Conservation (phyloP, 1,140 invertebrate genomes). For the Riptortus pedestris region DNA sequence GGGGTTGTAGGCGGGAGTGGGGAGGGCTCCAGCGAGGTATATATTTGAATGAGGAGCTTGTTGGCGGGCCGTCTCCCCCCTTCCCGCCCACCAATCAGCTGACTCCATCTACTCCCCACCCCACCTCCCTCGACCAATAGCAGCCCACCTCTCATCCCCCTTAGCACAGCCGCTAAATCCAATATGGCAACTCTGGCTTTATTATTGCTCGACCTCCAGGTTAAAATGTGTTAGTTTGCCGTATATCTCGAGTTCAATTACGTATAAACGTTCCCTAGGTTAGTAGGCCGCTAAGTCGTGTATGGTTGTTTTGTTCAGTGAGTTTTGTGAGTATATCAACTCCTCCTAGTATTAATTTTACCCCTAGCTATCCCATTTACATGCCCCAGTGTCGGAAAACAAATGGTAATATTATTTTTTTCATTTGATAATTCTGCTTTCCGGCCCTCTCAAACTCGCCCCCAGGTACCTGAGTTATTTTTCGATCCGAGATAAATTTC, state of each 20-base stretch:
- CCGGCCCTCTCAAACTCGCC: not conserved
- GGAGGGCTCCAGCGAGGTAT: no score
- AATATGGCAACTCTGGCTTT: constrained; percentile 33
- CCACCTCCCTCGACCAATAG: constrained; percentile 19
- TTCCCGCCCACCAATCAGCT: not conserved
- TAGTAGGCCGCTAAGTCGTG: not conserved
- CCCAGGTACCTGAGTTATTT: not conserved
- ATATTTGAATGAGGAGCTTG: no score
- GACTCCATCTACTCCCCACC: not conserved
- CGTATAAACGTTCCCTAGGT: constrained; percentile 1
- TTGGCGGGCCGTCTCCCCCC: not conserved
- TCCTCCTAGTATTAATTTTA: not conserved
- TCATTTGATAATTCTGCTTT: not conserved
- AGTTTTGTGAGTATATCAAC: constrained; percentile 8
- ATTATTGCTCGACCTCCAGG: constrained; percentile 32
- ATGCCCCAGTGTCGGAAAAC: not conserved
- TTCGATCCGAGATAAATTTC: not conserved
- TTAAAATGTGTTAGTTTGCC: constrained; percentile 28
- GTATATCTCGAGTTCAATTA: constrained; percentile 13
- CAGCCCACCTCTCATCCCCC: constrained; percentile 33
- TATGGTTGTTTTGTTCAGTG: constrained; percentile 7
- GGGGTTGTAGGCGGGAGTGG: no score
- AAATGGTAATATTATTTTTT: not conserved
- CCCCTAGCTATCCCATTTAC: not conserved
- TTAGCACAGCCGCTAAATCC: constrained; percentile 34